Evolutionary conservation across 2,113 vertebrate genomes (phyloP).

Genomic region (Xerus inauris): DNA sequence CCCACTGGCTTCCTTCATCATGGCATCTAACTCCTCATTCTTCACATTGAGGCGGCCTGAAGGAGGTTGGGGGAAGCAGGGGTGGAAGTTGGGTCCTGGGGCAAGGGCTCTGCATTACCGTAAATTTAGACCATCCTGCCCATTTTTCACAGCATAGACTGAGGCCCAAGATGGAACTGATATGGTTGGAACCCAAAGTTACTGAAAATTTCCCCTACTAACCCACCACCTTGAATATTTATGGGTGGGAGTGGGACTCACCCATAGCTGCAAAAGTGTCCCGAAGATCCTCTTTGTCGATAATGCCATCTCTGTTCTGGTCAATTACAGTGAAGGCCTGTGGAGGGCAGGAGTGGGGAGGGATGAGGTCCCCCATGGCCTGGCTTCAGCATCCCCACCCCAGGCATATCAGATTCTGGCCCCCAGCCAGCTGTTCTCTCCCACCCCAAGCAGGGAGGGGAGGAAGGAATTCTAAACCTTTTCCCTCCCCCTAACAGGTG

Average conservation of each 20-base stretch:
- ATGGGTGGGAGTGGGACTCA: constrained; percentile 69
- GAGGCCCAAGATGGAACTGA: background rate
- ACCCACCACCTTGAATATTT: background rate
- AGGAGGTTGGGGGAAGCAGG: background rate
- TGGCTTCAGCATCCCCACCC: constrained; percentile 81
- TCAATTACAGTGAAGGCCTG: constrained; percentile 96
- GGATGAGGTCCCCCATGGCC: constrained; percentile 61
- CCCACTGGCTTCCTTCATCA: constrained; percentile 94
- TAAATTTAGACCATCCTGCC: background rate
- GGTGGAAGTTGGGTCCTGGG: background rate
- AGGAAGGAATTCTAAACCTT: constrained; percentile 69
- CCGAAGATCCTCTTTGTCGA: constrained; percentile 94
- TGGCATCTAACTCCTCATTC: constrained; percentile 93
- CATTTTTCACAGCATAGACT: background rate
- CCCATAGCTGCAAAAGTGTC: constrained; percentile 95
- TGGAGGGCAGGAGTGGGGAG: background rate
- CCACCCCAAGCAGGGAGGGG: constrained; percentile 10
- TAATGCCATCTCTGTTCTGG: constrained; percentile 96
- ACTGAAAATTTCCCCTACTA: background rate
- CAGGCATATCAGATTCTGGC: constrained; percentile 55
- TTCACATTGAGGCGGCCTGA: constrained; percentile 92
- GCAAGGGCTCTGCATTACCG: background rate
- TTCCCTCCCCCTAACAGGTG: constrained; percentile 76
- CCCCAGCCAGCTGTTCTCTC: constrained; percentile 63
- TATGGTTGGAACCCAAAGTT: background rate